Base-by-base conservation (phyloP, 2,797 vertebrate genomes). In the Poecilia picta region DNA sequence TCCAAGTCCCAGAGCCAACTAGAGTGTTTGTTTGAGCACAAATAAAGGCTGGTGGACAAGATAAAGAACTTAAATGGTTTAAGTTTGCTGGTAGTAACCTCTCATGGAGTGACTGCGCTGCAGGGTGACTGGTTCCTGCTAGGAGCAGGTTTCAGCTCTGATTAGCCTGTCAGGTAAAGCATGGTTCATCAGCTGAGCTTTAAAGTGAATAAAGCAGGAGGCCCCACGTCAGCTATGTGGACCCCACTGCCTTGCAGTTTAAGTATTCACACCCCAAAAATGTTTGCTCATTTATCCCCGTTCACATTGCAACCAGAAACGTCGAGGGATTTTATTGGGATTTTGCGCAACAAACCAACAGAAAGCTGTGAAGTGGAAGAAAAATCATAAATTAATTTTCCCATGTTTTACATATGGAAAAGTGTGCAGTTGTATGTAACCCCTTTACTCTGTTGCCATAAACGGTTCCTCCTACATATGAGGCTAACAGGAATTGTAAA, bases 11-110 rank as follows among this genome's bases (percentile, higher is more conserved):
- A 53, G 72, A 57, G 55, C 43, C 0, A 25, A 79, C 68, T 49
- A 66, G 73, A 75, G 46, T 33, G n/a, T 16, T 66, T 31, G 28
- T 10, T 72, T 39, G 51, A 23, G 51, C 4, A 46, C n/a, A 4
- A 25, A 20, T 7, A 20, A 36, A 41, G 20, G 49, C 36, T 75
- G 72, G 25, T 57, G 2, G 8, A 12, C 20, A 62, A 45, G 59
- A 55, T 28, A 46, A 66, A 18, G 31, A 8, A 62, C 46, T 76
- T 45, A 68, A 84, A 81, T 10, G 47, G 79, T 81, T 89, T 71
- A 68, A 68, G 1, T 82, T 78, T 91, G 91, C 92, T 93, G 91
- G 91, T 90, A 81, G 73, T 82, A 83, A 84, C 76, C 45, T 85
- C 74, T 86, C 33, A 83, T 72, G 53, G 41, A 81, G 82, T 73